These are phyloP conservation scores for Neuroterus valhalla DNA, from an alignment of 1,140 invertebrate species.

Conservation along the genomic window DNA sequence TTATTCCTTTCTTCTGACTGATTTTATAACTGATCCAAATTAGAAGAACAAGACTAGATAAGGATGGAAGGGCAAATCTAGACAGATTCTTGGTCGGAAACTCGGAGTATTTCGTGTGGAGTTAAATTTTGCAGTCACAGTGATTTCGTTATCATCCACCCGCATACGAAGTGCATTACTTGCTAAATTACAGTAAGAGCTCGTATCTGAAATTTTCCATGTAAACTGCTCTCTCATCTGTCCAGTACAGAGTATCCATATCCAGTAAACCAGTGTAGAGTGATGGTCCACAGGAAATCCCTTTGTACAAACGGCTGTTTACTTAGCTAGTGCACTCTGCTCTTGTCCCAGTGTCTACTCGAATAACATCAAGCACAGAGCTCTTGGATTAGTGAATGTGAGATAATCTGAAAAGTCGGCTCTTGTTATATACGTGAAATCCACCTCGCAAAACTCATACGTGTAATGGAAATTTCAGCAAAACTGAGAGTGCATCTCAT, in stretches of 20 bases:
- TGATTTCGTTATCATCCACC: constrained; percentile 39
- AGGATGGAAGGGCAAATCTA: neutral
- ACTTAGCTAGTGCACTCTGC: constrained; percentile 4
- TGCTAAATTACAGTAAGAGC: constrained; percentile 25
- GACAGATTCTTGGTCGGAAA: neutral
- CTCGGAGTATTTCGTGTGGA: neutral
- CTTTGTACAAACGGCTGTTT: constrained; percentile 34
- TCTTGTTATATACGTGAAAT: constrained; percentile 45
- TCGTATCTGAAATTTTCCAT: constrained; percentile 30
- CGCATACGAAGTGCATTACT: neutral
- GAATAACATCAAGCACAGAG: constrained; percentile 34
- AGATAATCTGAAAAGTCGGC: constrained; percentile 41
- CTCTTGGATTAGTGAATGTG: constrained; percentile 34
- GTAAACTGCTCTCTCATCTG: constrained; percentile 27
- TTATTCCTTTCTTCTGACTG: too few relatives aligned
- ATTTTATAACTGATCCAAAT: neutral
- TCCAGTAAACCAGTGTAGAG: constrained; percentile 19
- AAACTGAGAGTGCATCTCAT: constrained; percentile 17
- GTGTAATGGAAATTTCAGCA: constrained; percentile 13
- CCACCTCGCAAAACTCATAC: neutral
- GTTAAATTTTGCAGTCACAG: constrained; percentile 32
- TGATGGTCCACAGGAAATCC: constrained; percentile 28
- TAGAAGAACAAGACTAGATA: neutral
- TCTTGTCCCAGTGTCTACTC: constrained; percentile 30
- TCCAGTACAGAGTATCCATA: neutral